Conservation (phyloP, 2,113 vertebrate genomes). For the Chaetodon auriga region DNA sequence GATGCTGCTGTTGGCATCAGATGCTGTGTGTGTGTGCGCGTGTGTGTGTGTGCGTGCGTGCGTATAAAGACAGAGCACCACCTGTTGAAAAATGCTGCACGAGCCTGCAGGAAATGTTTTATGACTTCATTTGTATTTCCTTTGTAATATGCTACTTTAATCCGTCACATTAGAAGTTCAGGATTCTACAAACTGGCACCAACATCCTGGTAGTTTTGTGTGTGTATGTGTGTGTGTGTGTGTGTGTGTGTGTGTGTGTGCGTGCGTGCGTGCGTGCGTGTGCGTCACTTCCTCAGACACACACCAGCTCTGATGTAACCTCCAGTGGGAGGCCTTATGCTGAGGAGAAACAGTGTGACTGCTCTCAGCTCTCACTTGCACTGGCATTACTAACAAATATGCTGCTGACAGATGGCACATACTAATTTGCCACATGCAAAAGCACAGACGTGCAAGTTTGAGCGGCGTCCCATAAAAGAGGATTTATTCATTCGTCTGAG, state of each 20-base stretch:
- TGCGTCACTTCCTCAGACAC: not conserved
- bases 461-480: not conserved
- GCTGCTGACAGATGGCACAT: constrained; percentile 25
- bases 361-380: constrained; percentile 9
- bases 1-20: constrained; percentile 47
- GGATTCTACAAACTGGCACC: not conserved
- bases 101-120: constrained; percentile 5
- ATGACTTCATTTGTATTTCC: not conserved
- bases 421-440: constrained; percentile 9
- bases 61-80: not conserved
- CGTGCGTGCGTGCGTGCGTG: too few relatives aligned
- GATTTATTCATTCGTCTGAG: too few relatives aligned
- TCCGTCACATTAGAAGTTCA: not conserved
- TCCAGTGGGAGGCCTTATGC: not conserved
- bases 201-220: not conserved
- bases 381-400: constrained; percentile 12
- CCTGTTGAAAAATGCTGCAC: constrained; percentile 9
- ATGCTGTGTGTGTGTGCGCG: constrained; percentile 1
- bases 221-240: not conserved
- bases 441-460: not conserved
- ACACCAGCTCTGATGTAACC: constrained; percentile 9
- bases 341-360: constrained; percentile 1
- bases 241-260: not conserved
- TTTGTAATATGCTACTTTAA: not conserved
- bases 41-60: constrained; percentile 18